Evolutionary conservation across 1,140 invertebrate genomes (phyloP).

Genomic region (Apis dorsata): DNA sequence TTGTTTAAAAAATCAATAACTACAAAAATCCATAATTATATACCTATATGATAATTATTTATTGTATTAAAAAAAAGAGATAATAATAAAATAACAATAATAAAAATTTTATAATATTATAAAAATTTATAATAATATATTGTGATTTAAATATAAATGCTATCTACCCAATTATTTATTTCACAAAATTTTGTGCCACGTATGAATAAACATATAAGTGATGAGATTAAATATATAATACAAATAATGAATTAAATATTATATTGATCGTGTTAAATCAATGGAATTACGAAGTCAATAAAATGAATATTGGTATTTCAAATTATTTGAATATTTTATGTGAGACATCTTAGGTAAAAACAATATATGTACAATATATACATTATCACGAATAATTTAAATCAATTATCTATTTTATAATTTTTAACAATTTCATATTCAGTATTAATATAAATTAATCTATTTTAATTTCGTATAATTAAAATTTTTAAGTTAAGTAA

Average conservation of each 20-base stretch:
- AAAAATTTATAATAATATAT: background rate
- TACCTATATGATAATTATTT: no score
- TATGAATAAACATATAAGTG: background rate
- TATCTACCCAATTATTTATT: background rate
- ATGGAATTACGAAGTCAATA: background rate
- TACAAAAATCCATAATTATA: background rate
- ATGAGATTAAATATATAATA: background rate
- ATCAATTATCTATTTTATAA: no score
- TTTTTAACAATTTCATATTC: no score
- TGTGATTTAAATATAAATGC: background rate
- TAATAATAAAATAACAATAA: slow-evolving; percentile 1
- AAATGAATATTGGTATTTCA: background rate
- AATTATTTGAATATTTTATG: background rate
- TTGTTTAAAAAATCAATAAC: background rate
- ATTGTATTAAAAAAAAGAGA: background rate
- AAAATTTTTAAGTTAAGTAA: background rate
- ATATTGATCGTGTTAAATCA: background rate
- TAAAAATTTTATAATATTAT: background rate
- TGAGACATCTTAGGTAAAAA: slow-evolving; percentile 12
- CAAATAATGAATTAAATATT: background rate
- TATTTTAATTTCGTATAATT: no score
- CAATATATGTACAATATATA: background rate
- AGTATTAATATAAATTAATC: no score
- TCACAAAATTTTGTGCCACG: background rate
- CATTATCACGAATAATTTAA: background rate